A percentile compares a stretch with the other conserved stretches of the same genome.
Evolutionary conservation across 2,888 invertebrate genomes (phyloP).

Genomic region (Smittia sp.): DNA sequence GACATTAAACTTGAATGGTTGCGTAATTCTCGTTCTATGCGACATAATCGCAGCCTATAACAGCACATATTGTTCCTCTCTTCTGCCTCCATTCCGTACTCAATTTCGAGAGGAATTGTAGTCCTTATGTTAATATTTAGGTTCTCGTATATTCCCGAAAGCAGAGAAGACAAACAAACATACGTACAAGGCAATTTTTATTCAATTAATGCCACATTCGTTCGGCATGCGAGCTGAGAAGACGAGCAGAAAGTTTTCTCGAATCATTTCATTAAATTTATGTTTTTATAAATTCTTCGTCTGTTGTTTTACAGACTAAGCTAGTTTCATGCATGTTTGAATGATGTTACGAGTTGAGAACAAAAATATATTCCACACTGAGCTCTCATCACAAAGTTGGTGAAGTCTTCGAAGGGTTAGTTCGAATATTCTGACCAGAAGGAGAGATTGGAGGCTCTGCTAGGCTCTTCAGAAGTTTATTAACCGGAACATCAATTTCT

Average conservation of each 20-base stretch:
- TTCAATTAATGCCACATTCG: not conserved
- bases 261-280: no score
- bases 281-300: no score
- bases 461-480: no score
- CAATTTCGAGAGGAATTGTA: not conserved
- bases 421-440: no score
- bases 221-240: not conserved
- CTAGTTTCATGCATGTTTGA: no score
- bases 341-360: no score
- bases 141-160: not conserved
- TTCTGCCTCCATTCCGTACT: not conserved
- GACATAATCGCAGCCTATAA: not conserved
- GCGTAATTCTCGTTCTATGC: not conserved
- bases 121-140: slow-evolving; percentile 18
- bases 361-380: no score
- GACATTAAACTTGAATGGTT: not conserved
- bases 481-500: no score
- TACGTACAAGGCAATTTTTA: not conserved
- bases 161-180: not conserved
- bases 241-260: not conserved
- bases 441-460: no score
- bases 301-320: no score
- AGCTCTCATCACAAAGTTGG: no score
- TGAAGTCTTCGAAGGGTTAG: no score
- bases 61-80: not conserved